Conservation (phyloP, 2,797 vertebrate genomes). For the Pangasius sanitwongsei region DNA sequence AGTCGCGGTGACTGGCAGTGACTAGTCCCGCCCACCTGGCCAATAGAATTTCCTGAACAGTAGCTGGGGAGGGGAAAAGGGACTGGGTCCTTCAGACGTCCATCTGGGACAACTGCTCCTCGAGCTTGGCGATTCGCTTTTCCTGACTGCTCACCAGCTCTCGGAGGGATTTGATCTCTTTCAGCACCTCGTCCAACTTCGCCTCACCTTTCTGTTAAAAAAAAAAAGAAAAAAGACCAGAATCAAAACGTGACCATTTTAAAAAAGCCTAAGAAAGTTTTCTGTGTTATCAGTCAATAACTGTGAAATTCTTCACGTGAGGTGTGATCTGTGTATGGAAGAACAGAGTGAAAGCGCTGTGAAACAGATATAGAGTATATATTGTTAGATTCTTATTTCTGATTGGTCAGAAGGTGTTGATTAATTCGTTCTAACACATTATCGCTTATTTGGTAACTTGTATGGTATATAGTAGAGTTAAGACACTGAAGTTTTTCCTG, state of each 20-base stretch:
- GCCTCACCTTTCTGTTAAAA: slow-evolving; percentile 85
- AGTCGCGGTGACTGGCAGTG: slow-evolving; percentile 78
- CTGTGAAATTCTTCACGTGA: too few relatives aligned
- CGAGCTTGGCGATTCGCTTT: slow-evolving; percentile 92
- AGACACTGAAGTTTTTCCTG: neutral
- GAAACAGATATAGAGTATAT: too few relatives aligned
- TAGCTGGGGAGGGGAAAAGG: slow-evolving; percentile 41
- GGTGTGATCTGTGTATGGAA: neutral
- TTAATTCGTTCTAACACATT: neutral
- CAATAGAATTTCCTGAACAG: slow-evolving; percentile 76
- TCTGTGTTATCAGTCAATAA: neutral
- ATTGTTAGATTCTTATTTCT: neutral
- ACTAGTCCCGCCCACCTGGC: slow-evolving; percentile 73
- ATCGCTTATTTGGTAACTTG: neutral
- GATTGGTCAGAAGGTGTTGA: neutral
- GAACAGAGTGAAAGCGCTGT: too few relatives aligned
- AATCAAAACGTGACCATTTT: neutral
- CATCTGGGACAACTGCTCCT: slow-evolving; percentile 93
- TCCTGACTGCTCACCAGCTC: slow-evolving; percentile 93
- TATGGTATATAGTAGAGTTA: neutral
- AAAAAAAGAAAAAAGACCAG: neutral
- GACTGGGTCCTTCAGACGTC: slow-evolving; percentile 76
- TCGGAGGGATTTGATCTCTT: slow-evolving; percentile 94
- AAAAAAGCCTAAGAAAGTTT: neutral
- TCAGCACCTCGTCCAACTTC: slow-evolving; percentile 95